These are phyloP conservation scores for Eupithecia abbreviata DNA, from an alignment of 2,888 invertebrate species.

Conservation along the genomic window DNA sequence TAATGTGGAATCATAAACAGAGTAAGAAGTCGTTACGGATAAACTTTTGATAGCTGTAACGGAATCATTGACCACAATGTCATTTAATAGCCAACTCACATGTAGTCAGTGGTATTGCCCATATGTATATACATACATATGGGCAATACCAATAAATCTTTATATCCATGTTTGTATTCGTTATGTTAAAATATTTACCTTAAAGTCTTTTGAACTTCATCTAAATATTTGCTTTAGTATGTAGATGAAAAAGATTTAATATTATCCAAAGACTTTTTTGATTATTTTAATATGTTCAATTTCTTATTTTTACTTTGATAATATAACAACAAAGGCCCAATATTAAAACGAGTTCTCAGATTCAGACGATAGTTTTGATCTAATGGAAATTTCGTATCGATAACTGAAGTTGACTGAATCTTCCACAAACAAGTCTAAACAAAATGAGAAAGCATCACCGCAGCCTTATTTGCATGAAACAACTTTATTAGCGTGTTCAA, in stretches of 20 bases:
- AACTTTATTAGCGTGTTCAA: conserved; percentile 27
- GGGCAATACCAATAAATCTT: no score
- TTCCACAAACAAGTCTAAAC: conserved; percentile 21
- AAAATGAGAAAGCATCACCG: conserved; percentile 35
- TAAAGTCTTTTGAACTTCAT: not conserved
- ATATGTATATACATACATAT: no score
- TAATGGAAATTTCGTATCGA: conserved; percentile 19
- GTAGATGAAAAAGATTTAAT: not conserved
- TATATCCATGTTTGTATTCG: no score
- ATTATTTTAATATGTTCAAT: not conserved
- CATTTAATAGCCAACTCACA: no score
- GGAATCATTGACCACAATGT: no score
- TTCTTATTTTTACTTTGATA: not conserved
- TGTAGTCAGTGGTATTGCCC: no score
- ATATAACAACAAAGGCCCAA: not conserved
- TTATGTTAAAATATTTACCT: no score
- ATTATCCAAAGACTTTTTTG: no score
- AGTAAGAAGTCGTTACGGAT: no score
- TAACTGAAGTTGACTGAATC: conserved; percentile 32
- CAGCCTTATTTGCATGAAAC: conserved; percentile 25
- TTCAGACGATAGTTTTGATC: not conserved
- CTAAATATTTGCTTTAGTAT: not conserved
- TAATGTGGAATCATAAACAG: no score
- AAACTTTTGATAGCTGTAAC: no score
- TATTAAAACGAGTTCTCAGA: not conserved